These are phyloP conservation scores for Nannoperca australis DNA, from an alignment of 2,797 vertebrate species.

Conservation along the genomic window DNA sequence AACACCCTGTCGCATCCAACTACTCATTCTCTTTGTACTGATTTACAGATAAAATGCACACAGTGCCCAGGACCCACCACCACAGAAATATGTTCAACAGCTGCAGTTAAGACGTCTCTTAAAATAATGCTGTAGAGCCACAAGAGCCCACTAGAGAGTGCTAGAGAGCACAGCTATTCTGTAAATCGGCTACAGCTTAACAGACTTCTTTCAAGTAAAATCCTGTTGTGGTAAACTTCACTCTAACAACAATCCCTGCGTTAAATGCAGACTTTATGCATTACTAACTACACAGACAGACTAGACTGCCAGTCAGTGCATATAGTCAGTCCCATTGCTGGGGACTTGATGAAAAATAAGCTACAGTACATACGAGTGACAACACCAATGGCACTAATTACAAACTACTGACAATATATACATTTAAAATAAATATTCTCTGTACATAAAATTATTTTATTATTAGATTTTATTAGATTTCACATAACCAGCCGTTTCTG, in stretches of 20 bases:
- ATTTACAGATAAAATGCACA: constrained; percentile 52
- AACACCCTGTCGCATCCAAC: constrained; percentile 34
- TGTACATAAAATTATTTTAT: constrained; percentile 77
- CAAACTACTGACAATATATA: constrained; percentile 73
- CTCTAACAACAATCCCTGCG: constrained; percentile 46
- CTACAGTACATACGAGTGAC: constrained; percentile 58
- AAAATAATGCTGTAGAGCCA: constrained; percentile 21
- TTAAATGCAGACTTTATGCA: constrained; percentile 57
- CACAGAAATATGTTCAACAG: constrained; percentile 52
- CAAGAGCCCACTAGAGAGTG: constrained; percentile 51
- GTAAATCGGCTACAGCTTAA: constrained; percentile 40
- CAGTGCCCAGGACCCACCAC: constrained; percentile 26
- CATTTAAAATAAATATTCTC: constrained; percentile 80
- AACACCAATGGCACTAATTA: constrained; percentile 58
- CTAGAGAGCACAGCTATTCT: constrained; percentile 42
- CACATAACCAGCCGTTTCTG: constrained; percentile 40
- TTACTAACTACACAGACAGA: constrained; percentile 63
- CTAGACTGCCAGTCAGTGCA: constrained; percentile 73
- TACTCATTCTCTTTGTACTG: constrained; percentile 35
- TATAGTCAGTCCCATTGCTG: constrained; percentile 69
- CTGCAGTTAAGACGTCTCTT: constrained; percentile 43
- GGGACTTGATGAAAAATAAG: constrained; percentile 62
- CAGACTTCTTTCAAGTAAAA: constrained; percentile 61
- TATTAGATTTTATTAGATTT: constrained; percentile 53
- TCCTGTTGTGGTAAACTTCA: constrained; percentile 51